Evolutionary conservation across 2,797 vertebrate species (phyloP), one percentile per base, ranked within the genome.

Genomic region (Microcaecilia unicolor): DNA sequence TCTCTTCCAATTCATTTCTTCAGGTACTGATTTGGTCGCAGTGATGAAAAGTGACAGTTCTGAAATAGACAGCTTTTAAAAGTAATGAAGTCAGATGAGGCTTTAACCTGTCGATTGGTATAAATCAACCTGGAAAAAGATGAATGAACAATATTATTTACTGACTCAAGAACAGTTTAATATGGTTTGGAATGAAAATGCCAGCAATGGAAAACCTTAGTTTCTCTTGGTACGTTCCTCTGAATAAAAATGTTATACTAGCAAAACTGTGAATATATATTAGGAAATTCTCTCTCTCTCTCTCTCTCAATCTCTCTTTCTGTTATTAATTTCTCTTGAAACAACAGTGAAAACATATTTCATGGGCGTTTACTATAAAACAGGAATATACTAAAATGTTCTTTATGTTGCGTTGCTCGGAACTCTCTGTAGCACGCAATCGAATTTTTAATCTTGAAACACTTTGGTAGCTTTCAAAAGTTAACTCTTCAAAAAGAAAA

Each of bases 21-120:
- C 37, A 24, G 57, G 61, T 52, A 46, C 69, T 74, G 70, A 69
- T 71, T 71, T 57, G 48, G 48, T 67, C 50, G 56, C 51, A 61
- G 66, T 72, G 67, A 82, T 80, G 73, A 80, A 68, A 83, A 77
- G 75, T 72, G 78, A 80, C 76, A 76, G 67, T 67, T 66, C 48
- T 51, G 64, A 72, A 74, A 72, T 64, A 67, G 71, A 69, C 77
- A 71, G 71, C 72, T 72, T 74, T 78, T 72, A 76, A 69, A 73
- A 73, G 68, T 75, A 74, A 82, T 77, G 69, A 78, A 80, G 74
- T 79, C 80, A 75, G 71, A 70, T 67, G 69, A 72, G 61, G 67
- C 59, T 76, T 80, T 76, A 76, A 76, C 72, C 76, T 67, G 65
- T 72, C 68, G 52, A 63, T 67, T 63, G 71, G 57, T 61, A 69